Conservation (phyloP, 2,888 invertebrate species). For the Litoditis marina region DNA sequence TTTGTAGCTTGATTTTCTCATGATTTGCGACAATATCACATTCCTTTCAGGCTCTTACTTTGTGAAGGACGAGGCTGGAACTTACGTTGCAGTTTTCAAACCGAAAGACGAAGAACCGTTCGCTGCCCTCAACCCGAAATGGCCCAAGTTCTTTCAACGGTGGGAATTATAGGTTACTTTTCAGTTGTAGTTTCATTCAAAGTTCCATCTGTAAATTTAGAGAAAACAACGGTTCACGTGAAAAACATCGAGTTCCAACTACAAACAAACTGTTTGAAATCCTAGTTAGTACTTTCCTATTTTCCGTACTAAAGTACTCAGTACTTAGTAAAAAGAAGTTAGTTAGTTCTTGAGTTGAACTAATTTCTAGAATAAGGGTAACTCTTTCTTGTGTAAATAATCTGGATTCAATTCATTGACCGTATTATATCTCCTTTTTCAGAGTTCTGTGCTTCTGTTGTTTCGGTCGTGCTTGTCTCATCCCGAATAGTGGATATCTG, state of each 20-base stretch:
- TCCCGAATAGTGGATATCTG: constrained; percentile 93
- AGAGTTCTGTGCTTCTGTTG: constrained; percentile 75
- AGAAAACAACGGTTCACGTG: too few relatives aligned
- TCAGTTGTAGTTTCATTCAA: background rate
- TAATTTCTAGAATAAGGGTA: too few relatives aligned
- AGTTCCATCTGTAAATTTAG: too few relatives aligned
- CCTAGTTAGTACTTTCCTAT: too few relatives aligned
- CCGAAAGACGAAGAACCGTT: constrained; percentile 99
- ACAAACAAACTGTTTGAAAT: too few relatives aligned
- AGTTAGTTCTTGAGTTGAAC: too few relatives aligned
- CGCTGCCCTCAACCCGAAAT: constrained; percentile 93
- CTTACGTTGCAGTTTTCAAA: constrained; percentile 89
- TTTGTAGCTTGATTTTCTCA: too few relatives aligned
- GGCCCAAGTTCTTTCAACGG: constrained; percentile 97
- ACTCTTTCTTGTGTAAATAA: background rate
- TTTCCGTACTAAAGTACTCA: too few relatives aligned
- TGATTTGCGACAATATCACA: too few relatives aligned
- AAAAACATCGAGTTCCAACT: too few relatives aligned
- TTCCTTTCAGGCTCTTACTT: constrained; percentile 87
- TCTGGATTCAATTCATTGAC: background rate
- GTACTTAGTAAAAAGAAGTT: too few relatives aligned
- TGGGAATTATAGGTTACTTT: background rate
- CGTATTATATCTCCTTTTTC: too few relatives aligned
- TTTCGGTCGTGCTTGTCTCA: constrained; percentile 94
- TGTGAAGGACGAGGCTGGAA: constrained; percentile 79